phyloP scores from a whole-genome alignment of 2,113 vertebrate genomes.

The Phalacrocorax pelagicus region DNA sequence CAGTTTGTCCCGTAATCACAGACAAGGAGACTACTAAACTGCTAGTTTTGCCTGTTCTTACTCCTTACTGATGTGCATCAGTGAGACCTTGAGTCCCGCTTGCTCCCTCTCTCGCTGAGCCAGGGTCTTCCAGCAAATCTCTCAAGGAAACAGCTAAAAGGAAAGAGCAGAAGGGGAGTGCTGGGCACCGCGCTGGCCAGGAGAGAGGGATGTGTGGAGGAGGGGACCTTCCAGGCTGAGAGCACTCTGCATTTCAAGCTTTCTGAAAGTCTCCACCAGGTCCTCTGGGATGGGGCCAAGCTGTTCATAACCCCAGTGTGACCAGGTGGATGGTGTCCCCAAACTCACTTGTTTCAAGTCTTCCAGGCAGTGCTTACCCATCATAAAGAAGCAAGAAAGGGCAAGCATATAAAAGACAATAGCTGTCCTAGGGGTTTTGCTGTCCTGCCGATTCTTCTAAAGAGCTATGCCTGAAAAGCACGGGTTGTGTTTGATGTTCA shows the following conservation, averaged over 20 bases:
- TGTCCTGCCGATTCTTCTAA: neutral
- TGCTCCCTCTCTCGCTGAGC: neutral
- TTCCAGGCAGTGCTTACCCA: neutral
- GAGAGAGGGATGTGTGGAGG: neutral
- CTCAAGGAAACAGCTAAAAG: neutral
- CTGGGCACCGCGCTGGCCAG: neutral
- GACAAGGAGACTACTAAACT: neutral
- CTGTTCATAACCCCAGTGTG: neutral
- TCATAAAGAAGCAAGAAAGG: neutral
- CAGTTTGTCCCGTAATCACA: neutral
- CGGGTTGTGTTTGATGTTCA: neutral
- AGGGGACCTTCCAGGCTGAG: neutral
- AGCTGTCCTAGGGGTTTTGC: neutral
- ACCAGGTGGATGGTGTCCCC: neutral
- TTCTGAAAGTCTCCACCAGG: neutral
- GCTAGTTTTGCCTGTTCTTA: neutral
- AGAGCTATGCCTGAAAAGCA: neutral
- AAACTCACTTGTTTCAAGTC: neutral
- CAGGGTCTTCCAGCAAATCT: neutral
- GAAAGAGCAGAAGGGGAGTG: neutral
- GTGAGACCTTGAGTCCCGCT: neutral
- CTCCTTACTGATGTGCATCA: neutral
- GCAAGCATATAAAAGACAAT: neutral
- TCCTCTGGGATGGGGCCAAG: neutral
- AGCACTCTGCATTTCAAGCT: neutral